Percentiles rank a stretch among this genome's conserved stretches.
These are phyloP conservation scores for Drosophila gaucha DNA, from an alignment of 2,888 invertebrate species.

Conservation along the genomic window DNA sequence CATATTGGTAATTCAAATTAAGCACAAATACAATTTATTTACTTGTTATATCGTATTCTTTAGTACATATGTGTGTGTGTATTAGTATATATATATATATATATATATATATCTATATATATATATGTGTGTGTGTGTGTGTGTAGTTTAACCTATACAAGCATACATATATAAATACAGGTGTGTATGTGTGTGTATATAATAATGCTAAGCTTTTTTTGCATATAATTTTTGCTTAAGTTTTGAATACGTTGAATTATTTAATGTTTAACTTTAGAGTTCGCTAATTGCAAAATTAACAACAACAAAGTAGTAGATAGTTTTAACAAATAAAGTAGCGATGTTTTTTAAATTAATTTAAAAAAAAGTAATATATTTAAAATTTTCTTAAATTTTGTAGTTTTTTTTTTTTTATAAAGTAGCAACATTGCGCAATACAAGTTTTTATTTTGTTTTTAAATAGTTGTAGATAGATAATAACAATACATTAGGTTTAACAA, in stretches of 20 bases:
- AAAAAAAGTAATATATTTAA: slow-evolving; percentile 6
- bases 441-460: slow-evolving; percentile 43
- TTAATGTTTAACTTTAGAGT: slow-evolving; percentile 41
- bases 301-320: slow-evolving; percentile 8
- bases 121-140: slow-evolving; percentile 27
- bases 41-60: slow-evolving; percentile 24
- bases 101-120: slow-evolving; percentile 8
- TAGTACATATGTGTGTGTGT: slow-evolving; percentile 5
- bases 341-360: slow-evolving; percentile 2
- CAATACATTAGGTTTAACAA: slow-evolving; percentile 78
- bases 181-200: slow-evolving; percentile 17
- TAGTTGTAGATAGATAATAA: slow-evolving; percentile 63
- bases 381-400: slow-evolving; percentile 5
- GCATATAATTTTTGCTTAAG: slow-evolving; percentile 38
- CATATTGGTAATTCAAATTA: slow-evolving; percentile 60
- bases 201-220: slow-evolving; percentile 40
- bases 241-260: slow-evolving; percentile 41
- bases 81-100: slow-evolving; percentile 9
- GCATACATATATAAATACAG: slow-evolving; percentile 51
- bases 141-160: slow-evolving; percentile 33
- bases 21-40: slow-evolving; percentile 68
- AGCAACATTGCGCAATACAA: slow-evolving; percentile 55
- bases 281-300: slow-evolving; percentile 25
- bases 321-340: slow-evolving; percentile 7
- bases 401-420: slow-evolving; percentile 25